phyloP scores from a whole-genome alignment of 2,113 vertebrate genomes.

The Podarcis raffonei region DNA sequence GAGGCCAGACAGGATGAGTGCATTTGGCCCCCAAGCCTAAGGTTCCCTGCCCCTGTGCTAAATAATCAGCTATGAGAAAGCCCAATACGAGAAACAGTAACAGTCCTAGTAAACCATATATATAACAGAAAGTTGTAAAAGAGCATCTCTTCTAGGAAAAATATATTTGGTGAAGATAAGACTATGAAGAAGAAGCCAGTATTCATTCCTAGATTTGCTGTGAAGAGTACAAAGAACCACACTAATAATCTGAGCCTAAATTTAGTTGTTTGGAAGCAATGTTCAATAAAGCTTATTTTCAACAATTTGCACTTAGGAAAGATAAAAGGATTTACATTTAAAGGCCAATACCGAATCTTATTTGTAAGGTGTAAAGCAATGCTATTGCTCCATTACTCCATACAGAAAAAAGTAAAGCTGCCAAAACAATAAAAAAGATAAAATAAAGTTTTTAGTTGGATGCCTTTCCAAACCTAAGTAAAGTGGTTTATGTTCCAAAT shows the following conservation, averaged over 20 bases:
- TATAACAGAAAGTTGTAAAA: not conserved
- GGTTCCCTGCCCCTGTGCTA: too few relatives aligned
- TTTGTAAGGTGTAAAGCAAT: not conserved
- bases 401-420: too few relatives aligned
- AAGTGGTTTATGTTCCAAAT: not conserved
- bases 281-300: not conserved
- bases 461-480: not conserved
- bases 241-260: not conserved
- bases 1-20: too few relatives aligned
- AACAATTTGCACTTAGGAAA: not conserved
- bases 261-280: not conserved
- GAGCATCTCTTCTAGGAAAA: constrained; percentile 6
- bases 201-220: not conserved
- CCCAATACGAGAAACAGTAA: not conserved
- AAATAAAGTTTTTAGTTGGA: not conserved
- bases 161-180: not conserved
- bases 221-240: not conserved
- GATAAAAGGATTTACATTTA: not conserved
- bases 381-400: not conserved
- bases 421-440: not conserved
- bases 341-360: not conserved
- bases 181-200: not conserved
- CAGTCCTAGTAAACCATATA: constrained; percentile 13
- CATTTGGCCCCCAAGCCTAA: too few relatives aligned
- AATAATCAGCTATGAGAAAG: not conserved